Percentiles rank a stretch among this genome's conserved stretches.
phyloP scores from a whole-genome alignment of 2,797 vertebrate species.

The Eleutherodactylus coqui region DNA sequence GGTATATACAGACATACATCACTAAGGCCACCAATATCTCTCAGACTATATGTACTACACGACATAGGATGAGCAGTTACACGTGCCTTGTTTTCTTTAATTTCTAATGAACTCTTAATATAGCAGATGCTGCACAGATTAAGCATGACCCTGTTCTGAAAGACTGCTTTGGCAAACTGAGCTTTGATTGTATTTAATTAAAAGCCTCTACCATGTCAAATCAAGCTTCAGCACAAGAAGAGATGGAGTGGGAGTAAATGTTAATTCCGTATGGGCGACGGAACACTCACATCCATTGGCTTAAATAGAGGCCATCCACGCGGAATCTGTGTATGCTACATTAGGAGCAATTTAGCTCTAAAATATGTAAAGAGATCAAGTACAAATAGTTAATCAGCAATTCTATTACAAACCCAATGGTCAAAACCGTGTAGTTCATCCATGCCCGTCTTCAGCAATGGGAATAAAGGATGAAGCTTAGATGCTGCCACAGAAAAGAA shows the following conservation, averaged over 20 bases:
- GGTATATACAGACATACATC: background rate
- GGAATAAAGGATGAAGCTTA: too few species aligned
- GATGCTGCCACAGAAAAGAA: too few species aligned
- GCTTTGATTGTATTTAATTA: constrained; percentile 38
- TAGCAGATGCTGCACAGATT: constrained; percentile 46
- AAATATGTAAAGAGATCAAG: too few species aligned
- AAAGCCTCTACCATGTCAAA: constrained; percentile 44
- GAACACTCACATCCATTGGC: too few species aligned
- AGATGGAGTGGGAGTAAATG: background rate
- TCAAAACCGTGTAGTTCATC: too few species aligned
- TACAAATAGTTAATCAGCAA: too few species aligned
- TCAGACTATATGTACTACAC: background rate
- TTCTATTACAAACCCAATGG: too few species aligned
- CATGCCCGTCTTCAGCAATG: too few species aligned
- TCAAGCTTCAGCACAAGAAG: background rate
- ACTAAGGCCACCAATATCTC: background rate
- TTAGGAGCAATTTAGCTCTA: too few species aligned
- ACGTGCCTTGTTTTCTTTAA: constrained; percentile 42
- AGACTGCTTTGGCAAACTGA: constrained; percentile 51
- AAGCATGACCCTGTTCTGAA: background rate
- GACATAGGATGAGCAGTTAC: constrained; percentile 36
- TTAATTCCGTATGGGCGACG: too few species aligned
- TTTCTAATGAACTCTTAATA: constrained; percentile 47
- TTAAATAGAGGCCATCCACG: too few species aligned
- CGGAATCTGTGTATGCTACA: too few species aligned